Base-by-base conservation (phyloP, 2,888 invertebrate genomes). In the Sturmia bella region DNA sequence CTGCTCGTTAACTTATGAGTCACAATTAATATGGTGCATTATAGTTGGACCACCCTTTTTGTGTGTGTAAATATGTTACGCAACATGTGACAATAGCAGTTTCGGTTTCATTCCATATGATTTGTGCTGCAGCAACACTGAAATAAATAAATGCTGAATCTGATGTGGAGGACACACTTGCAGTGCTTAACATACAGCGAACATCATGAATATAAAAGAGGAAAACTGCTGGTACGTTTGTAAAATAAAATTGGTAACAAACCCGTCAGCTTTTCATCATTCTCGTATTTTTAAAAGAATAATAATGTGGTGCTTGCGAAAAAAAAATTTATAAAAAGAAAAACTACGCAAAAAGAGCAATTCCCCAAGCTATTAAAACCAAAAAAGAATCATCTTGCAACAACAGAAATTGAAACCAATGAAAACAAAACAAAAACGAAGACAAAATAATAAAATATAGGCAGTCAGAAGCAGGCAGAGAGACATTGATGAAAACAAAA, bases 311-410 rank as follows among this genome's bases (percentile, higher is more conserved):
- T 48, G 17, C 32, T 6, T 54, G 61, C 32, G 17, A 61, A 3
- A 32, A 32, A 7, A 6, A 3, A 32, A 3, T 1, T 9, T 7
- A 7, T 1, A 5, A 32, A 32, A 3, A 7, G 9, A 32, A 32
- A 59, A 41, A 39, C 37, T 69, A 48, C 27, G 74, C 21, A 73
- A 72, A 57, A 9, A n/a, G 39, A 48, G 11, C 78, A 75, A 83
- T 80, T 84, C 80, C 83, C 84, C 78, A 72, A 75, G 83, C 80
- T 78, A 83, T 84, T 83, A 80, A 84, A 80, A 80, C 45, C 75
- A 78, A 75, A 83, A 77, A 80, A 57, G 82, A 68, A 79, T 59
- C 70, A 69, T 52, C 27, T 48, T 64, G 64, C 52, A 61, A 11
- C 39, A 72, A 52, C 63, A 64, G 21, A 52, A 19, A 13, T 13